Base-by-base conservation (phyloP, 2,888 invertebrate genomes). In the Diplazon laetatorius region DNA sequence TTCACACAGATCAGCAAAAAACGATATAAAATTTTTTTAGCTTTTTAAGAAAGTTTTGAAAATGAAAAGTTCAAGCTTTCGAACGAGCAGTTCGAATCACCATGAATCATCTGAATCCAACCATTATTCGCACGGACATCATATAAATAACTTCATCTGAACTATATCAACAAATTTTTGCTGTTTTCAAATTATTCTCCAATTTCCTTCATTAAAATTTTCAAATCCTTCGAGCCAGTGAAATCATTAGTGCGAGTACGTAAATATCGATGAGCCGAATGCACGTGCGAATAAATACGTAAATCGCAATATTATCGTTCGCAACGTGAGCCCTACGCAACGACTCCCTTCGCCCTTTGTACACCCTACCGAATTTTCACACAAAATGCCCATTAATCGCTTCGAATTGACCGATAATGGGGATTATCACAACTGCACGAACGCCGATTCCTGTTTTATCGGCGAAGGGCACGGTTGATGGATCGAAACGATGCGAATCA, bases 401-500 rank as follows among this genome's bases (percentile, higher is more conserved):
- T 62, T 16, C 30, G 35, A 16, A 59, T 50, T 70, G 65, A 48
- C 55, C 60, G 48, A 42, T 62, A 71, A 71, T 60, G 60, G 60
- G 66, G 55, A 75, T 71, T 71, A 71, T 68, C 71, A 65, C 71
- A 62, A 25, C 52, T 20, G 12, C 12, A 9, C 30, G 14, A 52
- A 12, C 25, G 52, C 14, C 66, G 52, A 25, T 68, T 46, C 16
- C 52, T 39, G 57, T 65, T 57, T 42, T 69, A 55, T 39, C 18
- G 62, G 42, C 46, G 35, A 69, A 59, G 18, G 63, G 35, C 22
- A 9, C 44, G 52, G 25, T 76, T 79, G 80, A 79, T 79, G 76
- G 73, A 80, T 80, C 30, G 20, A 57, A 46, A 65, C 59, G 59
- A 69, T 69, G 55, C 60, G 39, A 42, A 39, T 50, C 59, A n/a